Evolutionary conservation across 2,797 vertebrate species (phyloP).

Genomic region (Craterocephalus amniculus): DNA sequence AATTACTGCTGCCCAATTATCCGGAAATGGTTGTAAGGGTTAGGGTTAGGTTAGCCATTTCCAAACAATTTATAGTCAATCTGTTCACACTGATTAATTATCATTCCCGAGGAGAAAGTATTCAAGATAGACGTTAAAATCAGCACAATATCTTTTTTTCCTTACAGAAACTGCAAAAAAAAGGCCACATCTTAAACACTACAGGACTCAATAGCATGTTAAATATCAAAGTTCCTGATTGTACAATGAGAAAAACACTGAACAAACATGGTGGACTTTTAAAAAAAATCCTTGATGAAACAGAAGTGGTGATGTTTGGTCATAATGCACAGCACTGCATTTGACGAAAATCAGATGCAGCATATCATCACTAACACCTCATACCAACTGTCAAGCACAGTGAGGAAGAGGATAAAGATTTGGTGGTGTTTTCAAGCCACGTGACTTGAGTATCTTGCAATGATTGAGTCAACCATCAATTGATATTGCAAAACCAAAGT

Average conservation of each 20-base stretch:
- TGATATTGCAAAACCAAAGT: neutral
- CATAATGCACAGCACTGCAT: no score
- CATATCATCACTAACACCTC: no score
- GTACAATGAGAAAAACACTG: no score
- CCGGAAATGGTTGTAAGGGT: neutral
- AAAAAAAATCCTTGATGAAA: no score
- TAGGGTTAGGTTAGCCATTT: no score
- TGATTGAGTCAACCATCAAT: neutral
- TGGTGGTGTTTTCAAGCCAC: neutral
- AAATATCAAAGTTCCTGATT: neutral
- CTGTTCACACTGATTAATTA: neutral
- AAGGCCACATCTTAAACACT: neutral
- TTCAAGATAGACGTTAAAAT: neutral
- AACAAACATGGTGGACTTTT: no score
- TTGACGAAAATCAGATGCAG: no score
- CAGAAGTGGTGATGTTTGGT: no score
- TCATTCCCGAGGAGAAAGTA: neutral
- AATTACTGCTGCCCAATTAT: neutral
- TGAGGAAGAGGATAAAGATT: neutral
- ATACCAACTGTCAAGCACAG: no score
- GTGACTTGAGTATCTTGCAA: neutral
- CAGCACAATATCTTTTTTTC: no score
- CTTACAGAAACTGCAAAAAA: no score
- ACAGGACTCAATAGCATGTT: neutral
- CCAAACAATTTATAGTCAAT: neutral